Evolutionary conservation across 1,140 invertebrate genomes (phyloP), one percentile per base, ranked within the genome.

Genomic region (Ostrea denselamellosa): DNA sequence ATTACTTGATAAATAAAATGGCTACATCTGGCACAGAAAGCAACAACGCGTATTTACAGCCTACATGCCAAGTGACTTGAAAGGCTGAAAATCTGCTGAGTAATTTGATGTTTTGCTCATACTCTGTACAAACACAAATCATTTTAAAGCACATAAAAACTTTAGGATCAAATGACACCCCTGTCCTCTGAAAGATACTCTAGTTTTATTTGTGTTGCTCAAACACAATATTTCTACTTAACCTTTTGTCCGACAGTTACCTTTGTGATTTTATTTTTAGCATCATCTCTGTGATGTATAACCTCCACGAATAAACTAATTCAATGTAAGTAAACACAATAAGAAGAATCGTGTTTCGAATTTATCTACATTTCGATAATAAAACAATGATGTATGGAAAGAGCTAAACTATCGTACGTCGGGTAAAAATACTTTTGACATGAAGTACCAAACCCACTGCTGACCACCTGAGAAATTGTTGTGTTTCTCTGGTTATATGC

Each of bases 191-290:
- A 77, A 34, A 77, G 22, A 77, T 77, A 77, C 25, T 25, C 68
- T 10, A 28, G 68, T 77, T n/a, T n/a, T n/a, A 28, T 28, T 77
- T 77, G 25, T 77, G 25, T 77, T 10, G 68, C 28, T 77, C 68
- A 77, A 77, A 77, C 68, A 77, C 68, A 28, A 77, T 25, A 77
- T 77, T 77, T 77, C 2, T 14, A 34, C 28, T 77, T 77, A 77
- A 77, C 25, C 68, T 34, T 28, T 77, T 77, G 68, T 77, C 68
- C 68, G 22, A 25, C 25, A 77, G 68, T 77, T 34, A 25, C 68
- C 25, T 77, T 77, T 77, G 68, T 28, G 28, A 34, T 34, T 77
- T 34, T 25, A 77, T 77, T 77, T 77, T 77, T 25, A 34, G 68
- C 68, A 28, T 34, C 28, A 14, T 28, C 28, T 17, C 25, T 77